Conservation (phyloP, 2,797 vertebrate species). For the Gephyroberyx darwinii region DNA sequence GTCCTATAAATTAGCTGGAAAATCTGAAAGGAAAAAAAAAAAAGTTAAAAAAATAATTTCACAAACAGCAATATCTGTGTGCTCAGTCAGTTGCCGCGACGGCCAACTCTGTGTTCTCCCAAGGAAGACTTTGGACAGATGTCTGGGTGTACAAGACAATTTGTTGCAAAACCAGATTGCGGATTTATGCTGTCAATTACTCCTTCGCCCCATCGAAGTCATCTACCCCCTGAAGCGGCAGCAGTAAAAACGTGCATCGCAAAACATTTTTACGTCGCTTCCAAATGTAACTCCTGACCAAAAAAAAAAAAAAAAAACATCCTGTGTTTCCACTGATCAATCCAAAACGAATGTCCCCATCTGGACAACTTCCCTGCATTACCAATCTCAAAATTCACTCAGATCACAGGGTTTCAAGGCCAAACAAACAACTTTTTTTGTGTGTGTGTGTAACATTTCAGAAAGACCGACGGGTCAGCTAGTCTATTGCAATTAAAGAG, state of each 20-base stretch:
- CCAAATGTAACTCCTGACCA: conserved; percentile 50
- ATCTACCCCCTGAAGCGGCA: conserved; percentile 28
- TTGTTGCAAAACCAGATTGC: conserved; percentile 26
- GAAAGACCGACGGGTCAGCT: conserved; percentile 72
- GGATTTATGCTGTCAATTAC: conserved; percentile 18
- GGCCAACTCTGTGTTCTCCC: conserved; percentile 45
- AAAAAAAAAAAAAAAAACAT: conserved; percentile 39
- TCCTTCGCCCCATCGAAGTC: conserved; percentile 20
- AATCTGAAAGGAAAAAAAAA: conserved; percentile 2
- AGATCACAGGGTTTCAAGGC: conserved; percentile 49
- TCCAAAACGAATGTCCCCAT: conserved; percentile 55
- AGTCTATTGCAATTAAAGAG: conserved; percentile 73
- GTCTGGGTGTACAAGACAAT: conserved; percentile 28
- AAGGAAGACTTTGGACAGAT: conserved; percentile 71
- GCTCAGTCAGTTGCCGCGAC: conserved; percentile 50
- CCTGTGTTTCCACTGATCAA: conserved; percentile 26
- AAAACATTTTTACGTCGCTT: conserved; percentile 14
- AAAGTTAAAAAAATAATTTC: background rate
- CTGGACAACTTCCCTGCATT: conserved; percentile 39
- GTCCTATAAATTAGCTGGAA: conserved; percentile 28
- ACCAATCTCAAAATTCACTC: conserved; percentile 49
- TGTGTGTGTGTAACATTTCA: conserved; percentile 48
- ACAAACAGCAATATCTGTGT: conserved; percentile 23
- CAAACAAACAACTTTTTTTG: conserved; percentile 27
- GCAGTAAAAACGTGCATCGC: background rate